Percentiles rank a stretch among this genome's conserved stretches.
These are phyloP conservation scores for Volucella inflata DNA, from an alignment of 2,888 invertebrate genomes.

Conservation along the genomic window DNA sequence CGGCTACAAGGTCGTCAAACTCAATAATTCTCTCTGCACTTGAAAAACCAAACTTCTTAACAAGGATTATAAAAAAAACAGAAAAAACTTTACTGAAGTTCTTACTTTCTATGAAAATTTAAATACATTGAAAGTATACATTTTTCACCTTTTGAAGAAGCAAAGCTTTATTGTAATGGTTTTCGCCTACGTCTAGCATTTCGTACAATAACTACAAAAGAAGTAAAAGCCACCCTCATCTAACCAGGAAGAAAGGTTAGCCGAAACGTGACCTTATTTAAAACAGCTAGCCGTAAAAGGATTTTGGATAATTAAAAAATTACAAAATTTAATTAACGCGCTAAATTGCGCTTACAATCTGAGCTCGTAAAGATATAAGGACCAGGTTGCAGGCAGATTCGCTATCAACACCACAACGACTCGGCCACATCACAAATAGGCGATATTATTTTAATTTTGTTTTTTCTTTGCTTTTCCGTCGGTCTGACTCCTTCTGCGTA, in stretches of 20 bases:
- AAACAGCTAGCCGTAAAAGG: slow-evolving; percentile 43
- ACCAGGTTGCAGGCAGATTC: slow-evolving; percentile 46
- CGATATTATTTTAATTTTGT: slow-evolving; percentile 15
- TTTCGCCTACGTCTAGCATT: slow-evolving; percentile 23
- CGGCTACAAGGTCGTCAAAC: no score
- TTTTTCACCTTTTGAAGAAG: slow-evolving; percentile 2
- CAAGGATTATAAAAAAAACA: background rate
- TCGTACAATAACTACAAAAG: slow-evolving; percentile 28
- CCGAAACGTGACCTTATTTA: slow-evolving; percentile 66
- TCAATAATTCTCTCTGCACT: no score
- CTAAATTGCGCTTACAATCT: slow-evolving; percentile 60
- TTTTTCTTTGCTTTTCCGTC: background rate
- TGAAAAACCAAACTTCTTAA: background rate
- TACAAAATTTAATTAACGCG: slow-evolving; percentile 66
- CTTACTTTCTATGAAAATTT: slow-evolving; percentile 6
- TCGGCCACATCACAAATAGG: slow-evolving; percentile 42
- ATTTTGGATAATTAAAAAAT: slow-evolving; percentile 63
- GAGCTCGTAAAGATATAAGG: slow-evolving; percentile 48
- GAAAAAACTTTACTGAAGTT: background rate
- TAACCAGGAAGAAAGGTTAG: slow-evolving; percentile 34
- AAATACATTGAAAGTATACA: slow-evolving; percentile 10
- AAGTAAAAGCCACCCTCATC: slow-evolving; percentile 41
- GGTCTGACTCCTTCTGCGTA: background rate
- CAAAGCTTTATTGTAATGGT: slow-evolving; percentile 20
- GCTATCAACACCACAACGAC: slow-evolving; percentile 30